Base-by-base conservation (phyloP, 2,113 vertebrate species). In the Anhinga rufa region DNA sequence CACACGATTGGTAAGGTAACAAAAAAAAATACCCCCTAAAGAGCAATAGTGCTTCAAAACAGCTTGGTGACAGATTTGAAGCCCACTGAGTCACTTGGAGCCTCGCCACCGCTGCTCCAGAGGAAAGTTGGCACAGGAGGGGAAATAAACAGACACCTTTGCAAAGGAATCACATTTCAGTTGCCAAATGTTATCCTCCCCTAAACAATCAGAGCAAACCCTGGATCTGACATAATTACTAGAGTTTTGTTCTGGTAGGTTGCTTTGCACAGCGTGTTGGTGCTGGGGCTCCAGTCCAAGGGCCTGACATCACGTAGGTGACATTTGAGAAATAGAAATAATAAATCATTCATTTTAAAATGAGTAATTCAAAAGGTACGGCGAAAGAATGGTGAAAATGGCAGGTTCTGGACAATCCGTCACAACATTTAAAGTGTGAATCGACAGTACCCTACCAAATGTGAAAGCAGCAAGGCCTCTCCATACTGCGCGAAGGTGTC, bases 321-420 rank as follows among this genome's bases (percentile, higher is more conserved):
- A 64, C 60, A 66, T 92, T 76, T 75, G 78, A 93, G 88, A 64
- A 91, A 90, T 12, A 87, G 97, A 90, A 96, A 80, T 92, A 44
- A 64, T 16, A 82, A 93, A 82, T 95, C 89, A 95, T 97, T 96
- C 46, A 94, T 94, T 61, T 76, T 7, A 49, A 66, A 80, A 88
- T 93, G n/a, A 95, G 96, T 74, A 61, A 96, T 97, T 95, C 82
- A 83, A 65, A 48, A 49, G 84, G 75, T 14, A 62, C 9, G 44
- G 93, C 84, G 65, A 86, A 91, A 44, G 52, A 60, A 42, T 8
- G 28, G 75, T 51, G 28, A 69, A 60, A 51, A 76, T 2, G 10
- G 42, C 64, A 70, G 61, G 58, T 76, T 89, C 34, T 6, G 12
- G 52, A 58, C 61, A 82, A 61, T 42, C 40, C 6, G 17, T 22